These are phyloP conservation scores for Rana temporaria DNA, from an alignment of 2,113 vertebrate species.

Conservation along the genomic window DNA sequence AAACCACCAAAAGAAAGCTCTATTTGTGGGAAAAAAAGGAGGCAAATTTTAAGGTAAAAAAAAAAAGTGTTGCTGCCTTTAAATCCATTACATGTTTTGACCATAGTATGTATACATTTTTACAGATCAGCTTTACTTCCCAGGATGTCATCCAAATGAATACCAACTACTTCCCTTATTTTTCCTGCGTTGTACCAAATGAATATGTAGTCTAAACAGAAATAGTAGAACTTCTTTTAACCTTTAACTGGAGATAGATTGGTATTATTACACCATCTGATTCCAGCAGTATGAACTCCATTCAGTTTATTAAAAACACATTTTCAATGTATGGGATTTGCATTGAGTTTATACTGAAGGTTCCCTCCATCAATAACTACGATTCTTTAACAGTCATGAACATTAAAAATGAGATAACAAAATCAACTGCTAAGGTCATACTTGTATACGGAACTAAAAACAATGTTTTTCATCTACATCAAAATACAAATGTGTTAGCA, in stretches of 20 bases:
- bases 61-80: too few species aligned
- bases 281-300: background rate
- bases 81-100: too few species aligned
- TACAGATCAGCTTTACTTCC: conserved; percentile 21
- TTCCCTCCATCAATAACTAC: conserved; percentile 9
- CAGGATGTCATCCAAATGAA: background rate
- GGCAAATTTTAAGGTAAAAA: too few species aligned
- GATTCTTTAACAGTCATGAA: background rate
- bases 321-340: background rate
- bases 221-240: background rate
- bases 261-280: conserved; percentile 18
- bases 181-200: conserved; percentile 2
- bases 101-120: background rate
- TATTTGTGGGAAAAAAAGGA: too few species aligned
- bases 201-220: background rate
- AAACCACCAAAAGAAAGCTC: too few species aligned
- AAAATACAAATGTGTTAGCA: background rate
- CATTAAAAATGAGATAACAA: background rate
- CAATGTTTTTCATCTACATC: background rate
- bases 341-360: background rate
- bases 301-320: background rate
- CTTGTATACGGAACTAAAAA: conserved; percentile 15
- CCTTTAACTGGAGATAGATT: conserved; percentile 20
- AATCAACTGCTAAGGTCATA: background rate
- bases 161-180: background rate